Evolutionary conservation across 2,888 invertebrate genomes (phyloP), one percentile per base, ranked within the genome.

Genomic region (Cylindroiulus punctatus): DNA sequence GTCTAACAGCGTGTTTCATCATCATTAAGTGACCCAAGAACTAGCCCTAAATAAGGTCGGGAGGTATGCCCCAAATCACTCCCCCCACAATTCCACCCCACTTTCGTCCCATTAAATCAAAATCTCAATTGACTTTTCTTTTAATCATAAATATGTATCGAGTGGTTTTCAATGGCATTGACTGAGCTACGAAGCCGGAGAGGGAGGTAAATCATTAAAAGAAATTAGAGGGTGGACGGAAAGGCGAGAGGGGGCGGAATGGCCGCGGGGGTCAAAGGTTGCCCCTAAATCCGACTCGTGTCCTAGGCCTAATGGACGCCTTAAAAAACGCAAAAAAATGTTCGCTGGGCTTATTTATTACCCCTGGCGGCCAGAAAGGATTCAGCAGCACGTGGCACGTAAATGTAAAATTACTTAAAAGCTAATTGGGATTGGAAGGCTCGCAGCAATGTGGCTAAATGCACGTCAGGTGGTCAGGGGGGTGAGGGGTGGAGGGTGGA

Each of bases 321-420:
- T 22, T 65, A 65, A 65, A 65, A 65, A 65, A 65, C 7, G 0
- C 0, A 65, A 12, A 65, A 65, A 65, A 65, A 65, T 26, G 26
- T 26, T 65, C 36, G 65, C 22, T 26, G 22, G 57, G 22, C 5
- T n/a, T 26, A 65, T 65, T 65, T 65, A 65, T 65, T 22, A 65
- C 65, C 65, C 65, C 65, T 65, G 65, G 65, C 65, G 65, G 65
- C 26, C 26, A 7, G 10, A 65, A 65, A 65, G 65, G 65, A 65
- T 65, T 65, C 65, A 22, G 65, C 65, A 65, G 65, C 65, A 65
- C 65, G 65, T 65, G 65, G 65, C 65, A 65, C 65, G 22, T 65
- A 65, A 65, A 65, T 65, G 65, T 65, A 65, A 65, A 65, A 65
- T 65, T 65, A 65, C 65, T 65, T 65, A 65, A 65, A 65, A 65